These are phyloP conservation scores for Drosophila paracracens DNA, from an alignment of 2,888 invertebrate genomes.

Conservation along the genomic window DNA sequence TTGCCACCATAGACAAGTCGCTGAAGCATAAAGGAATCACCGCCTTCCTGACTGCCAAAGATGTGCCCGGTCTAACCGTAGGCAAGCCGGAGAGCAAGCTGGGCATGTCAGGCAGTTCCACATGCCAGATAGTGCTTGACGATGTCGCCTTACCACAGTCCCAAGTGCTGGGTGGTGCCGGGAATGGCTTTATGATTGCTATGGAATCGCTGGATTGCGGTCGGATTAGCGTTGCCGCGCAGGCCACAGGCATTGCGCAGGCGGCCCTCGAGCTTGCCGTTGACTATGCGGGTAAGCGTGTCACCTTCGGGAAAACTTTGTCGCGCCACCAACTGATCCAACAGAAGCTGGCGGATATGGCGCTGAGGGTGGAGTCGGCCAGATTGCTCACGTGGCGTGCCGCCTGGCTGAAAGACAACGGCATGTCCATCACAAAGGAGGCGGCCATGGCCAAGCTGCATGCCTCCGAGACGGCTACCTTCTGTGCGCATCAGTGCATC, in stretches of 20 bases:
- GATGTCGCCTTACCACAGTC: constrained; percentile 92
- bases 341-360: constrained; percentile 96
- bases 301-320: constrained; percentile 94
- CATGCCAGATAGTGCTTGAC: constrained; percentile 95
- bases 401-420: constrained; percentile 93
- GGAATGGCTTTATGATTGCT: constrained; percentile 96
- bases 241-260: constrained; percentile 96
- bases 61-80: constrained; percentile 90
- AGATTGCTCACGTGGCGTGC: constrained; percentile 96
- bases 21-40: constrained; percentile 92
- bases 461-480: constrained; percentile 97
- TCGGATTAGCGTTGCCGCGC: constrained; percentile 95
- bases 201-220: constrained; percentile 96
- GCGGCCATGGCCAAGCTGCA: constrained; percentile 98
- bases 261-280: constrained; percentile 95
- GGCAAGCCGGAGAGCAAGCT: constrained; percentile 98
- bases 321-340: constrained; percentile 95
- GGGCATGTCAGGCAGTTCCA: constrained; percentile 92
- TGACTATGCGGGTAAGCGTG: constrained; percentile 94
- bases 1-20: constrained; percentile 95
- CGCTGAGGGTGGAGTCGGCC: constrained; percentile 91
- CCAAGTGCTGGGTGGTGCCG: constrained; percentile 92
- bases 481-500: constrained; percentile 94
- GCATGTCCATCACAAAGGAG: constrained; percentile 93
- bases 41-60: constrained; percentile 94